Conservation (phyloP, 2,797 vertebrate species). For the Rousettus madagascariensis region DNA sequence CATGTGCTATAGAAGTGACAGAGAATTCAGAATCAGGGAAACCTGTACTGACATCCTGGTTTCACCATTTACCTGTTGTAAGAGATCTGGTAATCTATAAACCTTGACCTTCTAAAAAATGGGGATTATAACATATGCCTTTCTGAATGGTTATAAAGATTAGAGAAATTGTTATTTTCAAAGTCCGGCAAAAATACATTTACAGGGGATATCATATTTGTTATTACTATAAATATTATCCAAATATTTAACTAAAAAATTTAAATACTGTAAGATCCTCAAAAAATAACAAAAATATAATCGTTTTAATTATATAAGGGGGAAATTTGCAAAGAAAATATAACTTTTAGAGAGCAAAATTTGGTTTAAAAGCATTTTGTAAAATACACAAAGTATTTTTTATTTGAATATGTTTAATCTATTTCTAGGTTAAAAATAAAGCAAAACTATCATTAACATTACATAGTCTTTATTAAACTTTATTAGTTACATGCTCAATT, state of each 20-base stretch:
- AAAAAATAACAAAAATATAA: background rate
- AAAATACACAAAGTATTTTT: background rate
- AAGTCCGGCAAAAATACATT: background rate
- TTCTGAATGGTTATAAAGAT: background rate
- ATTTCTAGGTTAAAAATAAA: slow-evolving; percentile 11
- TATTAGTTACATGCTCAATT: background rate
- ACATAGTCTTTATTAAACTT: background rate
- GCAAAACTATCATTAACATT: background rate
- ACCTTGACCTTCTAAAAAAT: background rate
- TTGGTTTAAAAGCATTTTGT: background rate
- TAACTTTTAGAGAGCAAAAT: background rate
- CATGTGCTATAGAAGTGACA: background rate
- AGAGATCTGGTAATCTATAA: background rate
- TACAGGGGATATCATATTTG: background rate
- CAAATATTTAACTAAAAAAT: background rate
- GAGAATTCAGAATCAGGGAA: background rate
- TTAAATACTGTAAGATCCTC: background rate
- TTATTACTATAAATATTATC: background rate
- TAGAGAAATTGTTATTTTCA: background rate
- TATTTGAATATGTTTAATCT: background rate
- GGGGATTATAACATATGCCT: background rate
- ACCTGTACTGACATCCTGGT: accelerated
- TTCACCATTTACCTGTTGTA: background rate
- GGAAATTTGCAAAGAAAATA: background rate
- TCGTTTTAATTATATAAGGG: background rate